Base-by-base conservation (phyloP, 1,140 invertebrate species). In the Linepithema humile region DNA sequence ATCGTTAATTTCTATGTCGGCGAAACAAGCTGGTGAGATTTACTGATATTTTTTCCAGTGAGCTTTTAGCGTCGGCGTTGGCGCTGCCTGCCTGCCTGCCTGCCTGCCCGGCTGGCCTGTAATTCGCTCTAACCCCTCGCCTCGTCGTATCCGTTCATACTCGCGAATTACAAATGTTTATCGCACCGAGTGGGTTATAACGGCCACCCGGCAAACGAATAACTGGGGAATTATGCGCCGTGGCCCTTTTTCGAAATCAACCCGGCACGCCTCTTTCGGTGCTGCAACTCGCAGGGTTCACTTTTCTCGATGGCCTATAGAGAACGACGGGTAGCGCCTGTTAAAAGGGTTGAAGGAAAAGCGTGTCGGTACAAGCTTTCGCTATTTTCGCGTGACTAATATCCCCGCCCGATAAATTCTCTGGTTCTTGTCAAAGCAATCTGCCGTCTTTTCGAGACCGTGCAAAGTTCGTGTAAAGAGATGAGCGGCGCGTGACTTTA, bases 111-210 rank as follows among this genome's bases (percentile, higher is more conserved):
- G 15, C 45, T 23, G 57, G 45, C 53, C 32, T 23, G 26, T 62
- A 65, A 83, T 69, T 64, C 64, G 45, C 40, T 26, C 84, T 82
- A 55, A 45, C 26, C 26, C 50, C 59, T 75, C 67, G 59, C 50
- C 59, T 20, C 73, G 53, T 70, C 78, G 35, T 60, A 26, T 40
- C 43, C 55, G 23, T 40, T 82, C 69, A 40, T 75, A 67, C 85
- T 73, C 62, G 83, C 80, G 85, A 90, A 90, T 90, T 90, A 86
- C 90, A 87, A 89, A 90, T 88, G 83, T 87, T 90, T 85, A 90
- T 86, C 85, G 73, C 90, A 59, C 67, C 82, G 73, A 90, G 83
- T 65, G 70, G 69, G 55, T 89, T 87, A 85, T 87, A 90, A 88
- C 78, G 77, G 57, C 80, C 80, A 86, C 53, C 84, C 69, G 72